Evolutionary conservation across 2,888 invertebrate species (phyloP), one percentile per base, ranked within the genome.

Genomic region (Pyrrhia umbra): DNA sequence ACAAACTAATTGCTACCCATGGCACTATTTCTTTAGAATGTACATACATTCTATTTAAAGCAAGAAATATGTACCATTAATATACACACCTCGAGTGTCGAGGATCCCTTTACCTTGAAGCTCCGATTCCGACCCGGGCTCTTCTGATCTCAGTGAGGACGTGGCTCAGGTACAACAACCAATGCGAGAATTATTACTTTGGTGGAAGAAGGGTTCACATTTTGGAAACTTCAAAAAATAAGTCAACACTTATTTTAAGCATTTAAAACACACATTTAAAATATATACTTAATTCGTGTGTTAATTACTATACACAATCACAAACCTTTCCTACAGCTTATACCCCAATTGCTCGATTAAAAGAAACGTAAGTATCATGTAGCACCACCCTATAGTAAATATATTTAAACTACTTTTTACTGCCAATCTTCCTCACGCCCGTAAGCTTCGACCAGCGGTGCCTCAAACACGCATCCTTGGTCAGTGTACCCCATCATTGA

Each of bases 1-100:
- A 85, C 81, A 79, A 84, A 88, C 83, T 86, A 87, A 67, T 69
- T 66, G 71, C 80, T 88, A 87, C 71, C 73, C 85, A 94, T 94
- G 94, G 93, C 94, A 94, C 92, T 86, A 91, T 92, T 91, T 88
- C 90, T 90, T 89, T 86, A 88, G 86, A 91, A 92, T 88, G 89
- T 78, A 84, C 74, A 60, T 73, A 77, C 84, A 88, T 87, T 85
- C 81, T 61, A 63, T 82, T 86, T 85, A 85, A 86, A 87, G 85
- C 84, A 85, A 88, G 88, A 91, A 90, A 90, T 90, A 91, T 89
- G 91, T 91, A 91, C 90, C 92, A 87, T 69, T 63, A 74, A 50
- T 59, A 66, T 70, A 64, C 67, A 77, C 59, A 56, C 52, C 61
- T 65, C 51, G 46, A 43, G 6, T 69, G 23, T 43, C 20, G 56